phyloP scores from a whole-genome alignment of 2,113 vertebrate species.

The Neolamprologus tretocephalus region DNA sequence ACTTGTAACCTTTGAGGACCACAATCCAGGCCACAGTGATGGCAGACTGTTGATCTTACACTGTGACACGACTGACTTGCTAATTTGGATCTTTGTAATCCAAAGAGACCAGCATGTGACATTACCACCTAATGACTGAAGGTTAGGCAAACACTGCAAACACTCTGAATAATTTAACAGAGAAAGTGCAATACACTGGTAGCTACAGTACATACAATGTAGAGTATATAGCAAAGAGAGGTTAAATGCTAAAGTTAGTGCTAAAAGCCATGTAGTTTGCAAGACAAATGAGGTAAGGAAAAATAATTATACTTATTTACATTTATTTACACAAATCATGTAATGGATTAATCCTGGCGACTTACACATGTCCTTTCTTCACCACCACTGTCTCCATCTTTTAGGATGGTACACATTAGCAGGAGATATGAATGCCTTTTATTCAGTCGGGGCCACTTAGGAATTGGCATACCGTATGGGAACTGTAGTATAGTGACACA shows the following conservation, averaged over 20 bases:
- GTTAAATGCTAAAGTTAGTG: neutral
- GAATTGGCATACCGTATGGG: neutral
- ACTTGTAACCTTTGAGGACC: neutral
- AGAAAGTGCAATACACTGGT: neutral
- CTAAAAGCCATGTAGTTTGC: neutral
- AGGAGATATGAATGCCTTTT: neutral
- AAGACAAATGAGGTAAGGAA: neutral
- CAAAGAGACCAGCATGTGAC: constrained; percentile 18
- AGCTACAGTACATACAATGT: neutral
- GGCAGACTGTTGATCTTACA: neutral
- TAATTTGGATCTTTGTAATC: constrained; percentile 35
- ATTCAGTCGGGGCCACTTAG: neutral
- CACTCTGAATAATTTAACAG: neutral
- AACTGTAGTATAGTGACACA: neutral
- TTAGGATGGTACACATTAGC: neutral
- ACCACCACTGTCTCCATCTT: neutral
- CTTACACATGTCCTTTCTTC: neutral
- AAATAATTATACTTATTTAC: neutral
- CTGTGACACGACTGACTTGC: neutral
- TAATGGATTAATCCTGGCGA: neutral
- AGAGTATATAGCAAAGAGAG: neutral
- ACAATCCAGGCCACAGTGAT: neutral
- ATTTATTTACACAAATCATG: neutral
- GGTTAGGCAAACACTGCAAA: neutral
- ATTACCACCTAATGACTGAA: neutral